Base-by-base conservation (phyloP, 2,888 invertebrate genomes). In the Panopea generosa region DNA sequence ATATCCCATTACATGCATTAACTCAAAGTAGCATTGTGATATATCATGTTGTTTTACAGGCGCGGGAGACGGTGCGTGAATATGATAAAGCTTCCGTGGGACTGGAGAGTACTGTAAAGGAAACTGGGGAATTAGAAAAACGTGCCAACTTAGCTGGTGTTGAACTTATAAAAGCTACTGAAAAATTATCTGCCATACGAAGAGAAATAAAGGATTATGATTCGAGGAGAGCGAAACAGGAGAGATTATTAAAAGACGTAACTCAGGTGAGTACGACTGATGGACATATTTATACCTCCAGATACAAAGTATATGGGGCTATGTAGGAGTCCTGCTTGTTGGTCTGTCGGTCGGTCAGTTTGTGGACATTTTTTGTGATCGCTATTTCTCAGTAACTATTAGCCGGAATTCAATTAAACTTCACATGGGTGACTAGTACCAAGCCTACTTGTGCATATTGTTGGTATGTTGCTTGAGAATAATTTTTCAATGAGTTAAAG, bases 91-190 rank as follows among this genome's bases (percentile, higher is more conserved):
- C 89, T n/a, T 71, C 84, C 26, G 53, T 67, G 22, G 83, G 82
- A n/a, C 72, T 88, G 9, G 82, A 86, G 50, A 82, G 73, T 40
- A 87, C 89, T 0, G 72, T 86, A 2, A 84, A 85, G 55, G 91
- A 91, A 56, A 86, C 88, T 0, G 83, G 84, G 27, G 90, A 90
- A 74, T 77, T 91, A 56, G 90, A 91, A 67, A 84, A 85, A 49
- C 75, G 91, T 45, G 89, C 91, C 3, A 88, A 89, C 59, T 77
- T 88, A 43, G 88, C 89, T 2, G 90, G 89, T 1, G 75, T 87
- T 6, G 85, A 89, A 74, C 83, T 91, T 11, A 83, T 91, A 16
- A 87, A 87, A 70, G 85, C 87, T 11, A 77, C 86, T 47, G 91
- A 89, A 20, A 80, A 87, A 49, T 78, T 90, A 6, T 75, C 75